phyloP scores from a whole-genome alignment of 2,797 vertebrate species.

The Tokudaia muenninki region DNA sequence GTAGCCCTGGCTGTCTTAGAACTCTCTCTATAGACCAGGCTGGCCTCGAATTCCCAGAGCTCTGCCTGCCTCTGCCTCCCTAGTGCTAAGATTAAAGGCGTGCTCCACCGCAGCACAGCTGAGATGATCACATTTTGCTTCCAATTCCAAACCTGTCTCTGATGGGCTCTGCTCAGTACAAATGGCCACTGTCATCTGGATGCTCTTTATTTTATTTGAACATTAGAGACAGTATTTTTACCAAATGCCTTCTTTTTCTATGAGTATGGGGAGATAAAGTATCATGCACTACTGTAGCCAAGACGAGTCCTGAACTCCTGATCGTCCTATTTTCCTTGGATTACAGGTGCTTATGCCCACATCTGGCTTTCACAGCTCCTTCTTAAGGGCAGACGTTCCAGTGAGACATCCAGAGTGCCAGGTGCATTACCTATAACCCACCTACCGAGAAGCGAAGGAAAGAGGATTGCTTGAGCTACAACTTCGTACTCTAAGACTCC shows the following conservation, averaged over 20 bases:
- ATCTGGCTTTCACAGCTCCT: background rate
- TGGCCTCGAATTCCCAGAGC: background rate
- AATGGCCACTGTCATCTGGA: background rate
- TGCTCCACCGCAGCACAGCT: background rate
- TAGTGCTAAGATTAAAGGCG: background rate
- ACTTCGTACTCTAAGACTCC: background rate
- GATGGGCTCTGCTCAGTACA: background rate
- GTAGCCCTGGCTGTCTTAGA: too few species aligned
- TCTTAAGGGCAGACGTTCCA: background rate
- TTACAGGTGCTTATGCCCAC: background rate
- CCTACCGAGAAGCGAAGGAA: background rate
- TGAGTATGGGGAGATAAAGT: background rate
- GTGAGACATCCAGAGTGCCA: background rate
- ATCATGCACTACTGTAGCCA: too few species aligned
- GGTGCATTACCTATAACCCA: background rate
- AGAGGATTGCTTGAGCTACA: background rate
- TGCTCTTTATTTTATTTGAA: background rate
- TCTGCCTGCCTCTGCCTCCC: background rate
- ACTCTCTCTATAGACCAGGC: too few species aligned
- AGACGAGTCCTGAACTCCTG: background rate
- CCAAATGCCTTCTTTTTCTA: background rate
- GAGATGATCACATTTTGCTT: background rate
- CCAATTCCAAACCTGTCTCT: constrained; percentile 16
- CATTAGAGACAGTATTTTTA: background rate
- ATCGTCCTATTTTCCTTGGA: background rate